These are phyloP conservation scores for Sycophila sp. DNA, from an alignment of 1,140 invertebrate species.

Conservation along the genomic window DNA sequence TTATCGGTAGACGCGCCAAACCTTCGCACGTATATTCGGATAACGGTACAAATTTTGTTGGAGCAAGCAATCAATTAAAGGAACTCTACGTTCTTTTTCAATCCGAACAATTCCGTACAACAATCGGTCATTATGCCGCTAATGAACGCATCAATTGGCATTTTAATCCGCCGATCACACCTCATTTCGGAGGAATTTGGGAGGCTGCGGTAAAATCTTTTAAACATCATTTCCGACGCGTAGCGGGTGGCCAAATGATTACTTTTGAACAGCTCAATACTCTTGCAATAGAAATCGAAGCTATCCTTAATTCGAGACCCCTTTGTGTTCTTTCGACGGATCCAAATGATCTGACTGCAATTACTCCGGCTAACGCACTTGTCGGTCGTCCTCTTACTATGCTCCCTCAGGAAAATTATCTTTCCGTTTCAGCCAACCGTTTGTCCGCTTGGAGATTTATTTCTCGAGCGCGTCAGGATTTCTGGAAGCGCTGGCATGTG, in stretches of 20 bases:
- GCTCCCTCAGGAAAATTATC: not conserved
- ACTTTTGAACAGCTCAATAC: slow-evolving; percentile 34
- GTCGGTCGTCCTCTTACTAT: not conserved
- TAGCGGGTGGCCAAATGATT: slow-evolving; percentile 29
- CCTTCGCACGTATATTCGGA: not conserved
- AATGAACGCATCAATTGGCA: slow-evolving; percentile 4
- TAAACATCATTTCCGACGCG: slow-evolving; percentile 43
- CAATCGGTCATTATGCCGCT: too few species aligned
- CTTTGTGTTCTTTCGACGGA: not conserved
- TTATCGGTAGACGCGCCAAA: not conserved
- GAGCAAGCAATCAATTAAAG: not conserved
- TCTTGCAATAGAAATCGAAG: not conserved
- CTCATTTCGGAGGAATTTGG: slow-evolving; percentile 38
- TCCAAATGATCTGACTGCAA: not conserved
- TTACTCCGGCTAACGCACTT: not conserved
- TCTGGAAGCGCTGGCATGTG: slow-evolving; percentile 50
- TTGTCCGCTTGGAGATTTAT: slow-evolving; percentile 43
- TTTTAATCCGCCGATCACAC: slow-evolving; percentile 35
- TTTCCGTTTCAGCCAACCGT: slow-evolving; percentile 24
- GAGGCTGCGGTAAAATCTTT: slow-evolving; percentile 42
- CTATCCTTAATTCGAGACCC: slow-evolving; percentile 7
- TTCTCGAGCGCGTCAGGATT: slow-evolving; percentile 43
- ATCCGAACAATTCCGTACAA: too few species aligned
- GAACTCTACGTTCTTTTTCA: not conserved
- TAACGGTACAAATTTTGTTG: not conserved